Percentiles rank a stretch among this genome's conserved stretches.
phyloP scores from a whole-genome alignment of 2,888 invertebrate genomes.

The Agrilus mali region DNA sequence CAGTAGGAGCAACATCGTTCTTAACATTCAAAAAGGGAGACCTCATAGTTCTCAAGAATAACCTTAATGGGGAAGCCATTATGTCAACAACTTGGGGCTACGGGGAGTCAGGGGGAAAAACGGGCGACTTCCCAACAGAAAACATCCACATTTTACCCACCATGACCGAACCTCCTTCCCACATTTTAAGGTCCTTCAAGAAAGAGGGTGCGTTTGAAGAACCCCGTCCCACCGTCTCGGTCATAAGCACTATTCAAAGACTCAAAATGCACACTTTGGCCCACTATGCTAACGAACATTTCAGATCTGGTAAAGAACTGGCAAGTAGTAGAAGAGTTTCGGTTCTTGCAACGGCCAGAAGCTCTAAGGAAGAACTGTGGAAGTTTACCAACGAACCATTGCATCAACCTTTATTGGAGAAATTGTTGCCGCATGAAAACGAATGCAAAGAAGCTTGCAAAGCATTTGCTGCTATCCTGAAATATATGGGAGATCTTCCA shows the following conservation, averaged over 20 bases:
- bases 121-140: conserved; percentile 79
- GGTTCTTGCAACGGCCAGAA: conserved; percentile 50
- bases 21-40: conserved; percentile 57
- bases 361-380: conserved; percentile 66
- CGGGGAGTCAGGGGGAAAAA: conserved; percentile 54
- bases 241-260: conserved; percentile 44
- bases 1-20: conserved; percentile 43
- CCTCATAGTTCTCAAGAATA: conserved; percentile 65
- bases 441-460: conserved; percentile 60
- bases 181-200: conserved; percentile 53
- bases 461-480: conserved; percentile 63
- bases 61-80: conserved; percentile 60
- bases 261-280: conserved; percentile 72
- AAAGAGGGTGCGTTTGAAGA: conserved; percentile 39
- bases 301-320: conserved; percentile 38
- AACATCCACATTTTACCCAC: conserved; percentile 79
- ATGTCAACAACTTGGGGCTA: conserved; percentile 60
- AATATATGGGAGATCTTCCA: conserved; percentile 90
- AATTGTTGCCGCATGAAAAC: conserved; percentile 56
- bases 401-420: conserved; percentile 68
- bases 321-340: conserved; percentile 51
- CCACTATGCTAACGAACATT: conserved; percentile 72
- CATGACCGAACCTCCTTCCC: conserved; percentile 56
- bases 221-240: conserved; percentile 33
- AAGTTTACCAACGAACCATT: conserved; percentile 69